Conservation (phyloP, 2,113 vertebrate species). For the Ursus arctos region DNA sequence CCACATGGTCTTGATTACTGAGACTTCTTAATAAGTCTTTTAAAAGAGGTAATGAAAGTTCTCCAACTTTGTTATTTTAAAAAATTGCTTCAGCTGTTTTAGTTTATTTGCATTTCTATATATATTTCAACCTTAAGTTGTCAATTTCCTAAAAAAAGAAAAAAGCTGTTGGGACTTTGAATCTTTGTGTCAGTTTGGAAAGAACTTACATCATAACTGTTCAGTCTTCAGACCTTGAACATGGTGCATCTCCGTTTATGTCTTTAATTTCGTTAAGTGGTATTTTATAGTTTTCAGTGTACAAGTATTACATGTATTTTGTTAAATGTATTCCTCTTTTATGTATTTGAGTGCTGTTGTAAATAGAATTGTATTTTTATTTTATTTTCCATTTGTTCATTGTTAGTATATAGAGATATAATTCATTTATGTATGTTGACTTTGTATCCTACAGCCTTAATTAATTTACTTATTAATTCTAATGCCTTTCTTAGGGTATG, state of each 20-base stretch:
- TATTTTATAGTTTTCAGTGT: neutral
- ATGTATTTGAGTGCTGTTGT: neutral
- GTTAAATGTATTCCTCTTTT: neutral
- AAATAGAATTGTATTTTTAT: neutral
- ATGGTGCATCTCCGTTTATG: neutral
- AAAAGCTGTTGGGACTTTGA: neutral
- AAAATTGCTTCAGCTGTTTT: neutral
- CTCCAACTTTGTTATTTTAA: neutral
- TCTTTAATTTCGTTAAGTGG: neutral
- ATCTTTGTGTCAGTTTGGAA: neutral
- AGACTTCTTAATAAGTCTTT: neutral
- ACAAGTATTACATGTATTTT: neutral
- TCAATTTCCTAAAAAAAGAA: neutral
- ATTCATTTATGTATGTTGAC: neutral
- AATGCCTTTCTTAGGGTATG: neutral
- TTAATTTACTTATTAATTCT: neutral
- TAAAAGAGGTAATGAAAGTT: neutral
- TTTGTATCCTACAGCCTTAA: neutral
- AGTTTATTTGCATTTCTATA: slow-evolving; percentile 21
- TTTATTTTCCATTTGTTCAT: slow-evolving; percentile 26
- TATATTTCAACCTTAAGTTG: neutral
- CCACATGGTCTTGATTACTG: neutral
- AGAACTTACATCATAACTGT: neutral
- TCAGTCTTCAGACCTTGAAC: neutral
- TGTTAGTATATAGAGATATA: neutral